phyloP scores from a whole-genome alignment of 2,888 invertebrate genomes.

The Hemicrepidius hirtus region DNA sequence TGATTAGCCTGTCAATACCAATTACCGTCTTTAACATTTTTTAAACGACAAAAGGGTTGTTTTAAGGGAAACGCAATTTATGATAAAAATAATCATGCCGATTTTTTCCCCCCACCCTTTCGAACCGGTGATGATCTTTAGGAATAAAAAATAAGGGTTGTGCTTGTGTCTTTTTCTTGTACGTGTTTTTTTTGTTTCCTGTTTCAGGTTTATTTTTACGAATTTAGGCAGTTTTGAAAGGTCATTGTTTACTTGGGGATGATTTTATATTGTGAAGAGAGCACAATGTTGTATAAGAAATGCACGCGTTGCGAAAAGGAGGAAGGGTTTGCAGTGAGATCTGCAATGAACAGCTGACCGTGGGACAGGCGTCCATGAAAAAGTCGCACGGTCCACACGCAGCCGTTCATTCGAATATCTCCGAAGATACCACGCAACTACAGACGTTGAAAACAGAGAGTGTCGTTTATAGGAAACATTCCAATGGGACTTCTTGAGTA shows the following conservation, averaged over 20 bases:
- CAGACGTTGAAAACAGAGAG: slow-evolving; percentile 34
- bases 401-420: slow-evolving; percentile 60
- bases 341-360: slow-evolving; percentile 71
- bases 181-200: too few species aligned
- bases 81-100: too few species aligned
- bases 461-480: background rate
- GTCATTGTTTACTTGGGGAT: background rate
- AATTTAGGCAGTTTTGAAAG: background rate
- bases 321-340: slow-evolving; percentile 60
- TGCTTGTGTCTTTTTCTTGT: too few species aligned
- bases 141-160: too few species aligned
- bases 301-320: slow-evolving; percentile 32
- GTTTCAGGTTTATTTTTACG: background rate
- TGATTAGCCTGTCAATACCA: too few species aligned
- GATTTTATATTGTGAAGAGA: background rate
- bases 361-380: slow-evolving; percentile 78
- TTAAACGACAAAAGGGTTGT: too few species aligned
- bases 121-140: too few species aligned
- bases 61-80: too few species aligned
- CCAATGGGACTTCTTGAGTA: too few species aligned
- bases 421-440: slow-evolving; percentile 47
- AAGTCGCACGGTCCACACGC: slow-evolving; percentile 80
- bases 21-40: too few species aligned
- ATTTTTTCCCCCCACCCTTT: too few species aligned
- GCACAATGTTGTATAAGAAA: slow-evolving; percentile 3